These are phyloP conservation scores for Tinea pellionella DNA, from an alignment of 2,888 invertebrate species.

Conservation along the genomic window DNA sequence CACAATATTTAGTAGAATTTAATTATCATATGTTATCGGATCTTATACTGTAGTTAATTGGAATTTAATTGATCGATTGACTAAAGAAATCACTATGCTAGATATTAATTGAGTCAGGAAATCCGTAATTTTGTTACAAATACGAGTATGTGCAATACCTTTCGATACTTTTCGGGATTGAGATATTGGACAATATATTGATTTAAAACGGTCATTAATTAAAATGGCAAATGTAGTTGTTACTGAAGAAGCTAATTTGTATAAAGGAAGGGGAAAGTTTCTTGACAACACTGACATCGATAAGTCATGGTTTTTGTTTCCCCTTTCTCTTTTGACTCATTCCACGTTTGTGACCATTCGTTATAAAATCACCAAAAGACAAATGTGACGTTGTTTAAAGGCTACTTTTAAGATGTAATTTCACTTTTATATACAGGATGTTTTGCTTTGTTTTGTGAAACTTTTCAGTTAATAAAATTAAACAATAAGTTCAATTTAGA, in stretches of 20 bases:
- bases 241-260: conserved; percentile 1
- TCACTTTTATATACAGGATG: background rate
- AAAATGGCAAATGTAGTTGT: too few relatives aligned
- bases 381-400: background rate
- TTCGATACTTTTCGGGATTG: too few relatives aligned
- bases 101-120: background rate
- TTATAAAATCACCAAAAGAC: conserved; percentile 3
- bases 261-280: background rate
- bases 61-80: background rate
- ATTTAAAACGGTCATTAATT: too few relatives aligned
- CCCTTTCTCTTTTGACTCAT: conserved; percentile 24
- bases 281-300: conserved; percentile 22
- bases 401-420: background rate
- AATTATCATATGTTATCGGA: background rate
- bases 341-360: background rate
- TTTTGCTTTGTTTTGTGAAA: background rate
- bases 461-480: too few relatives aligned
- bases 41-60: background rate
- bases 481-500: too few relatives aligned
- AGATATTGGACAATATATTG: too few relatives aligned
- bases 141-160: too few relatives aligned
- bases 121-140: background rate
- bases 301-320: conserved; percentile 26
- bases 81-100: background rate
- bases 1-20: background rate